Evolutionary conservation across 2,888 invertebrate genomes (phyloP).

Genomic region (Leptinotarsa haldemani): DNA sequence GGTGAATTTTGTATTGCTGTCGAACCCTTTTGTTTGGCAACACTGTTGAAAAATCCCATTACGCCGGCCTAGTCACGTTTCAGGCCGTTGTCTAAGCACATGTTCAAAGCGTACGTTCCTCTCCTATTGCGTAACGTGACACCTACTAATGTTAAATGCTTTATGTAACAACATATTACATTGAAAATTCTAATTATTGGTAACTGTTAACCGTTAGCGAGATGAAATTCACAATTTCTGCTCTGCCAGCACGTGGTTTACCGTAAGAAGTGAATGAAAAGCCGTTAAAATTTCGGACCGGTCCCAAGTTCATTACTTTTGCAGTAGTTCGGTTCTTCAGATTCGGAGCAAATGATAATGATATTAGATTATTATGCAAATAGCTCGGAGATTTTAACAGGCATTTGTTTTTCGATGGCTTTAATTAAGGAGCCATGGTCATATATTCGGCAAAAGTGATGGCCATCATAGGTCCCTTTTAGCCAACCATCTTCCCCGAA

Average conservation of each 20-base stretch:
- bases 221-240: constrained; percentile 37
- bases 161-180: constrained; percentile 46
- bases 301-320: constrained; percentile 1
- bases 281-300: constrained; percentile 3
- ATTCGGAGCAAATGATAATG: not conserved
- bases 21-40: not conserved
- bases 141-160: constrained; percentile 43
- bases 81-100: constrained; percentile 45
- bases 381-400: not conserved
- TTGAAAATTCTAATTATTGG: constrained; percentile 42
- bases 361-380: not conserved
- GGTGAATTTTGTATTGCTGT: too few species aligned
- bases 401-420: too few species aligned
- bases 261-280: constrained; percentile 15
- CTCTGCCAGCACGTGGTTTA: constrained; percentile 22
- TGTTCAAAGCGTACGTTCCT: constrained; percentile 50
- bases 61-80: constrained; percentile 47
- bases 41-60: constrained; percentile 4
- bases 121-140: constrained; percentile 48
- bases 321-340: not conserved
- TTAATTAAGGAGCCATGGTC: too few species aligned
- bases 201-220: constrained; percentile 47
- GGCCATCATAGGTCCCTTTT: too few species aligned
- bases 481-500: too few species aligned
- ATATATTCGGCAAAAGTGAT: too few species aligned